Conservation (phyloP, 2,888 invertebrate species). For the Heliconius cydno region DNA sequence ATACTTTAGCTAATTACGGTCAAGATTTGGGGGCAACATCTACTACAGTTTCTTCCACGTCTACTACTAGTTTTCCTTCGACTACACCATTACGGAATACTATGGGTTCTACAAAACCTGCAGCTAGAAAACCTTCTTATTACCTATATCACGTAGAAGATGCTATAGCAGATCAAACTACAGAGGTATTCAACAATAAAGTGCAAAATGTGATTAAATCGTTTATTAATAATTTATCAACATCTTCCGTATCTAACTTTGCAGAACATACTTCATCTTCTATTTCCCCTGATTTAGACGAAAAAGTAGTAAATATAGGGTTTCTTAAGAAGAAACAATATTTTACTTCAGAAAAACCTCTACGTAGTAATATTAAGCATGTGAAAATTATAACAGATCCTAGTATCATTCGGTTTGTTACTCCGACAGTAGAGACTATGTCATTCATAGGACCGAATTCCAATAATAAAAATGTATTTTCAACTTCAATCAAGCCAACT, state of each 20-base stretch:
- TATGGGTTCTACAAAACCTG: slow-evolving; percentile 53
- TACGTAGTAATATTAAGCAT: slow-evolving; percentile 61
- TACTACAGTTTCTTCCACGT: slow-evolving; percentile 52
- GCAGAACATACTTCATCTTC: slow-evolving; percentile 55
- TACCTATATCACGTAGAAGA: slow-evolving; percentile 72
- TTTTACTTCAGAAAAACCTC: slow-evolving; percentile 63
- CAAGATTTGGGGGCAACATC: slow-evolving; percentile 58
- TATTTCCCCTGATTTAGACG: slow-evolving; percentile 60
- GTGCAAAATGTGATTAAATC: slow-evolving; percentile 73
- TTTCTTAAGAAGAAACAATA: slow-evolving; percentile 67
- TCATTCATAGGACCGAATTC: slow-evolving; percentile 48
- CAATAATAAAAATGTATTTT: slow-evolving; percentile 54
- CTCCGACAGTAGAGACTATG: slow-evolving; percentile 53
- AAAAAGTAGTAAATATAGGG: slow-evolving; percentile 71
- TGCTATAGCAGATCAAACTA: slow-evolving; percentile 68
- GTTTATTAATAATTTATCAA: slow-evolving; percentile 63
- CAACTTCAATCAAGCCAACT: slow-evolving; percentile 57
- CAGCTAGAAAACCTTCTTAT: slow-evolving; percentile 63
- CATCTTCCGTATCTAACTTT: slow-evolving; percentile 56
- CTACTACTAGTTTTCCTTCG: slow-evolving; percentile 47
- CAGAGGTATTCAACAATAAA: slow-evolving; percentile 71
- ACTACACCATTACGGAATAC: slow-evolving; percentile 52
- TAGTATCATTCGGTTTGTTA: slow-evolving; percentile 52
- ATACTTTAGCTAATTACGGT: slow-evolving; percentile 49
- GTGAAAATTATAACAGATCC: slow-evolving; percentile 72